A percentile compares a stretch with the other conserved stretches of the same genome.
Evolutionary conservation across 2,888 invertebrate species (phyloP).

Genomic region (Chrysolina americana): DNA sequence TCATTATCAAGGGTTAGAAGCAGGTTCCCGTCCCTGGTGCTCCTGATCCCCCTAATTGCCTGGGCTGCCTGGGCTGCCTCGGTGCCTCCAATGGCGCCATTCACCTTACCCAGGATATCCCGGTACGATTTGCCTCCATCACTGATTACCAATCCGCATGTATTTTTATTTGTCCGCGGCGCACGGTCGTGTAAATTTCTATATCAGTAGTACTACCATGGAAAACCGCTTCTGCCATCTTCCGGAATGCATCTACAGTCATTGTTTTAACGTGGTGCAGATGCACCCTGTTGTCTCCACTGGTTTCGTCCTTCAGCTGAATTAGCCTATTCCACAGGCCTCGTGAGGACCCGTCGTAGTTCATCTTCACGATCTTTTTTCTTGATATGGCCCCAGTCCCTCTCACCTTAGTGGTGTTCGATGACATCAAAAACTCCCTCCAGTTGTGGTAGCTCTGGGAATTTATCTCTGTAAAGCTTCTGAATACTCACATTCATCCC

Average conservation of each 20-base stretch:
- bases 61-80: background rate
- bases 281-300: background rate
- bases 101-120: background rate
- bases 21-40: background rate
- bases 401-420: constrained; percentile 32
- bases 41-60: constrained; percentile 3
- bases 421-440: constrained; percentile 25
- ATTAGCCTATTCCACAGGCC: background rate
- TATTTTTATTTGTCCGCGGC: background rate
- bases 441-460: constrained; percentile 21
- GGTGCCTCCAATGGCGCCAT: background rate
- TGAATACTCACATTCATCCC: constrained; percentile 19
- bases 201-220: background rate
- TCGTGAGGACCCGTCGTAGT: background rate
- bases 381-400: background rate
- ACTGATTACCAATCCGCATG: background rate
- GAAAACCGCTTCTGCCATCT: background rate
- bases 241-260: no score
- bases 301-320: background rate
- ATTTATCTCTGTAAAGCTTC: constrained; percentile 14
- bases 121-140: constrained; percentile 3
- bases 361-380: constrained; percentile 31
- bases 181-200: constrained; percentile 5
- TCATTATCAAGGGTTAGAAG: background rate
- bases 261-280: background rate